These are phyloP conservation scores for Phoxinus dragarum DNA, from an alignment of 2,797 vertebrate genomes.

Conservation along the genomic window DNA sequence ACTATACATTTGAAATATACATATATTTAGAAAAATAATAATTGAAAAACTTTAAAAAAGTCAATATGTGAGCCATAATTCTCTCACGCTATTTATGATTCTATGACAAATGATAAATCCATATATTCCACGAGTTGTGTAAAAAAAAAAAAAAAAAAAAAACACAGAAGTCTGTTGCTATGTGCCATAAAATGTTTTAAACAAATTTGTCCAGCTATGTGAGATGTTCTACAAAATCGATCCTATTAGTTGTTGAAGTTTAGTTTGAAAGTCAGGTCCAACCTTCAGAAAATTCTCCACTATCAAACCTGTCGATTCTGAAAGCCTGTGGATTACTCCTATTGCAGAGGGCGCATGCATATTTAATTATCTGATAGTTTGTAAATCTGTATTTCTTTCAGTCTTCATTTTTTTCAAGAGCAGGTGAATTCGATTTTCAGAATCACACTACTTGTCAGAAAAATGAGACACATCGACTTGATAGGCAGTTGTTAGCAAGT, in stretches of 20 bases:
- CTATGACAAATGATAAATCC: neutral
- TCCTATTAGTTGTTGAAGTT: neutral
- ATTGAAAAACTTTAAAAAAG: neutral
- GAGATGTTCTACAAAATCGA: neutral
- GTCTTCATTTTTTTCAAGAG: neutral
- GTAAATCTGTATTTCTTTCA: neutral
- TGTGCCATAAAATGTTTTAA: neutral
- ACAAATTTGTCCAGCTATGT: neutral
- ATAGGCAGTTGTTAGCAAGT: conserved; percentile 68
- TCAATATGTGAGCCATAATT: neutral
- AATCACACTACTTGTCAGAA: conserved; percentile 74
- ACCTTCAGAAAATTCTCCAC: conserved; percentile 6
- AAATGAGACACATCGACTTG: conserved; percentile 72
- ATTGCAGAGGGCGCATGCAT: neutral
- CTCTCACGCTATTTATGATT: neutral
- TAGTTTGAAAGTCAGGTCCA: conserved; percentile 3
- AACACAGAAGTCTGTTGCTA: neutral
- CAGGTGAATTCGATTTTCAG: conserved; percentile 70
- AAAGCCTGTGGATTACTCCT: neutral
- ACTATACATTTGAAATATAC: neutral
- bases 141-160: neutral
- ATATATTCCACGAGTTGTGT: neutral
- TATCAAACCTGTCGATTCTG: conserved; percentile 4
- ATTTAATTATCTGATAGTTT: conserved; percentile 18
- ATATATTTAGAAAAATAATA: neutral